Percentiles rank a stretch among this genome's conserved stretches.
Conservation (phyloP, 2,888 invertebrate genomes). For the Plutella xylostella region DNA sequence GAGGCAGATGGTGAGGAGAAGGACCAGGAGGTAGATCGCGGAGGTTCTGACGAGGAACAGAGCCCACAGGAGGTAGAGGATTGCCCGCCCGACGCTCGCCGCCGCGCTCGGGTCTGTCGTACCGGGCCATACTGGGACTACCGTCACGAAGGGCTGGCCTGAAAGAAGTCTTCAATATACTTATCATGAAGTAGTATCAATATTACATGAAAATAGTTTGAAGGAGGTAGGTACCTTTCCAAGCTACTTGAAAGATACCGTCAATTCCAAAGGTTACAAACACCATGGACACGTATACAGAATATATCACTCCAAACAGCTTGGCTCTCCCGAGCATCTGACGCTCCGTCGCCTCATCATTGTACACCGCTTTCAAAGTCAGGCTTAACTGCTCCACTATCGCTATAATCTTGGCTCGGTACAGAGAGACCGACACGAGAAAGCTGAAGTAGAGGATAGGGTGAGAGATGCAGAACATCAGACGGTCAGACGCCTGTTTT, state of each 20-base stretch:
- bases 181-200: conserved; percentile 14
- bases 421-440: conserved; percentile 18
- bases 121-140: conserved; percentile 37
- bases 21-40: conserved; percentile 24
- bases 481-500: conserved; percentile 24
- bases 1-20: conserved; percentile 25
- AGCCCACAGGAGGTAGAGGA: conserved; percentile 30
- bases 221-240: too few relatives aligned
- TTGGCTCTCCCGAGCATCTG: conserved; percentile 29
- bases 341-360: conserved; percentile 30
- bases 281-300: conserved; percentile 12
- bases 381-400: conserved; percentile 25
- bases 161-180: too few relatives aligned
- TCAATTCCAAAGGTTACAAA: conserved; percentile 23
- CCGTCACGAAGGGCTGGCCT: conserved; percentile 23
- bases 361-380: conserved; percentile 26
- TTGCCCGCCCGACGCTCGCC: conserved; percentile 22
- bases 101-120: conserved; percentile 21
- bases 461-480: conserved; percentile 27
- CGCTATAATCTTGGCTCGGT: conserved; percentile 20
- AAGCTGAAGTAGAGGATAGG: conserved; percentile 23
- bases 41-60: conserved; percentile 23
- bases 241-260: conserved; percentile 19
- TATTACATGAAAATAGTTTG: too few relatives aligned
- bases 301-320: conserved; percentile 22